Base-by-base conservation (phyloP, 2,113 vertebrate genomes). In the Cebidichthys violaceus region DNA sequence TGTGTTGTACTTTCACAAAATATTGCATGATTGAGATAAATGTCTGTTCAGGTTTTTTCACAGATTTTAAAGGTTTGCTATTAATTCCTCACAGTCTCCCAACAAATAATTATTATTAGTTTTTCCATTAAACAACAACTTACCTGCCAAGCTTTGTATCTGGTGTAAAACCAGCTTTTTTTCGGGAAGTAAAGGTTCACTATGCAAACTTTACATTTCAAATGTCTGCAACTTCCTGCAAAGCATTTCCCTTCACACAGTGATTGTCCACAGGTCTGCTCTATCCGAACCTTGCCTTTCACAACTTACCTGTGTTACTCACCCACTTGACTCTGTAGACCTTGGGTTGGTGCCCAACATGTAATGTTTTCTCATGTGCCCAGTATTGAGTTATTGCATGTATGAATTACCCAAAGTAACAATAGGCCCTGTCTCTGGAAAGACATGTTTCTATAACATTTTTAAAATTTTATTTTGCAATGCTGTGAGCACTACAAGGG, bases 61-160 rank as follows among this genome's bases (percentile, higher is more conserved):
- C 6, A 11, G 35, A 70, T 47, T 70, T 78, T 41, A n/a, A 60
- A 71, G n/a, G 62, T 29, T 65, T 78, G 41, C 52, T 45, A 31
- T 10, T 17, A 15, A 24, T 20, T 9, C 2, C 14, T 33, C 3
- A 17, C 8, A 57, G 64, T 4, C 39, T 64, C 24, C 43, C 15
- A 39, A 45, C 2, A 47, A 65, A 57, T 15, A 37, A 1, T 7
- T 37, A 8, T 50, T 31, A 59, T 45, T 6, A 13, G 7, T 27
- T 4, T n/a, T 4, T 45, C 6, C 24, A 59, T 65, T 37, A 57
- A 77, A 72, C n/a, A 81, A n/a, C 37, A 14, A 52, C 11, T 31
- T 55, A 31, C 55, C 27, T 37, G 18, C 45, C 6, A 14, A 39
- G n/a, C 31, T 15, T 11, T 78, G 37, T 50, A 13, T 17, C 70